Percentiles rank a stretch among this genome's conserved stretches.
phyloP scores from a whole-genome alignment of 2,888 invertebrate species.

The Chydorus sphaericus region DNA sequence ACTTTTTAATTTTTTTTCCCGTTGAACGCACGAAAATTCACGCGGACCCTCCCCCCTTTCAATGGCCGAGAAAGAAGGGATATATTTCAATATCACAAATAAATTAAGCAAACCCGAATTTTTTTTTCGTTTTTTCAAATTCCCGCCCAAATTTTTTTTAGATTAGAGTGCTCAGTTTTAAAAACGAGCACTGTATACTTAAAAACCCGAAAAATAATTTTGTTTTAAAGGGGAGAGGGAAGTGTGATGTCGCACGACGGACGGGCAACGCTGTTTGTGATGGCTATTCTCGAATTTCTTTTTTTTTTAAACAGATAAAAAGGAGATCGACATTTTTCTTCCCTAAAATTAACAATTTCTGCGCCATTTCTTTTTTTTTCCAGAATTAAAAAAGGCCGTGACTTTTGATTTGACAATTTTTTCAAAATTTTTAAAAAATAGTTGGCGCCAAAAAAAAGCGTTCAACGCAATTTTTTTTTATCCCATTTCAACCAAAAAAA shows the following conservation, averaged over 20 bases:
- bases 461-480: background rate
- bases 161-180: too few relatives aligned
- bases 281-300: background rate
- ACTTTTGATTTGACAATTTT: slow-evolving; percentile 11
- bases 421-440: background rate
- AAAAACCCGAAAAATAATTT: background rate
- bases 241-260: slow-evolving; percentile 3
- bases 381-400: slow-evolving; percentile 11
- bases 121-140: too few relatives aligned
- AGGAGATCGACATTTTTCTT: background rate
- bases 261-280: background rate
- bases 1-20: too few relatives aligned
- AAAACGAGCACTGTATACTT: too few relatives aligned
- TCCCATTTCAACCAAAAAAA: too few relatives aligned
- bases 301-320: background rate
- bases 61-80: too few relatives aligned
- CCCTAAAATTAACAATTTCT: background rate
- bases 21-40: too few relatives aligned
- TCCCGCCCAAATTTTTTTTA: too few relatives aligned
- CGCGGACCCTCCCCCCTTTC: too few relatives aligned
- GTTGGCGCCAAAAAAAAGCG: background rate
- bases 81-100: too few relatives aligned
- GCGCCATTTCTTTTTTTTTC: background rate
- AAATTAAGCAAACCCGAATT: too few relatives aligned
- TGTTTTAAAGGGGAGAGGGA: background rate